These are phyloP conservation scores for Distichodus sexfasciatus DNA, from an alignment of 2,797 vertebrate genomes.

Conservation along the genomic window DNA sequence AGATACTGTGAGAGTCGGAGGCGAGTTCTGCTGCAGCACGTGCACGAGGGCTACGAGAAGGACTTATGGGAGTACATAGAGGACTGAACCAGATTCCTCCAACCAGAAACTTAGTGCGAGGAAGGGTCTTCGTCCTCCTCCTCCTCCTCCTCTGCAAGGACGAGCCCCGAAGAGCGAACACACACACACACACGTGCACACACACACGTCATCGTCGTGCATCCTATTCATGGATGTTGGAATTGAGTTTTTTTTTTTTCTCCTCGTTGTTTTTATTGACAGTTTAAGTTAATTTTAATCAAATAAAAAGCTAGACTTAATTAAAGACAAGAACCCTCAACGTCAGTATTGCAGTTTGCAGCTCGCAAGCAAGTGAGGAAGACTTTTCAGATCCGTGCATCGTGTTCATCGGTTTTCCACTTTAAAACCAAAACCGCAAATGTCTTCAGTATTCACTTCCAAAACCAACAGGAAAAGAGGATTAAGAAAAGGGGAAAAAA, in stretches of 20 bases:
- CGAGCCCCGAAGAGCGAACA: not conserved
- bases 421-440: no score
- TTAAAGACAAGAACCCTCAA: slow-evolving; percentile 81
- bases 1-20: slow-evolving; percentile 99
- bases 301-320: slow-evolving; percentile 90
- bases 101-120: slow-evolving; percentile 63
- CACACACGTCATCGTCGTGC: slow-evolving; percentile 79
- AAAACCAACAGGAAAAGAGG: no score
- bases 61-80: slow-evolving; percentile 99
- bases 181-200: slow-evolving; percentile 79
- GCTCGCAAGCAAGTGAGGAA: slow-evolving; percentile 52
- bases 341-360: slow-evolving; percentile 94
- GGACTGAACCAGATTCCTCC: slow-evolving; percentile 87
- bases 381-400: no score
- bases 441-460: no score
- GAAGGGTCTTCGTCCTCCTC: slow-evolving; percentile 60
- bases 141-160: slow-evolving; percentile 48
- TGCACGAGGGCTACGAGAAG: slow-evolving; percentile 99
- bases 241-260: slow-evolving; percentile 18
- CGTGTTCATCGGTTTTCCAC: no score
- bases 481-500: no score
- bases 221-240: slow-evolving; percentile 51
- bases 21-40: slow-evolving; percentile 97
- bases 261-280: slow-evolving; percentile 71
- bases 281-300: slow-evolving; percentile 98